These are phyloP conservation scores for Drymodes brunneopygia DNA, from an alignment of 2,113 vertebrate genomes.

Conservation along the genomic window DNA sequence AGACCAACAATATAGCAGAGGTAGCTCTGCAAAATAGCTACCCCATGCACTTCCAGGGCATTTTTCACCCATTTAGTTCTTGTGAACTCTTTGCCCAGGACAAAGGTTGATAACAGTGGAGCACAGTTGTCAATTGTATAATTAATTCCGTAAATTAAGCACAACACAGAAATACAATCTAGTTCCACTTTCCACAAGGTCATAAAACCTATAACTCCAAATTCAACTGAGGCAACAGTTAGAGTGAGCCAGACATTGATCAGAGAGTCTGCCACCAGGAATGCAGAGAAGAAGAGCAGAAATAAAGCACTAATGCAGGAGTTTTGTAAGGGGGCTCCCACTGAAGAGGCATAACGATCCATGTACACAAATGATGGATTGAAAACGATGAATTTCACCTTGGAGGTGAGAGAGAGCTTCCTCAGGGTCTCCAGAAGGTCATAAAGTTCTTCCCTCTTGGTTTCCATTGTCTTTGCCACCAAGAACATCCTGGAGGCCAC, in stretches of 20 bases:
- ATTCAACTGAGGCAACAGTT: slow-evolving; percentile 93
- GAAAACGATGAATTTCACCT: slow-evolving; percentile 97
- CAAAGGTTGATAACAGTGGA: slow-evolving; percentile 94
- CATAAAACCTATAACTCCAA: slow-evolving; percentile 98
- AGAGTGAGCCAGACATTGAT: slow-evolving; percentile 95
- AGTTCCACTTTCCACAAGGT: slow-evolving; percentile 96
- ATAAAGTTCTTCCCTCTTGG: slow-evolving; percentile 97
- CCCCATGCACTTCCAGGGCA: slow-evolving; percentile 93
- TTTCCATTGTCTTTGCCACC: slow-evolving; percentile 97
- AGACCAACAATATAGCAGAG: slow-evolving; percentile 93
- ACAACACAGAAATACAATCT: slow-evolving; percentile 95
- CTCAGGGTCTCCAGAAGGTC: slow-evolving; percentile 94
- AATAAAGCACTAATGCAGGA: slow-evolving; percentile 97
- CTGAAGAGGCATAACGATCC: slow-evolving; percentile 96
- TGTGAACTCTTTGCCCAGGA: slow-evolving; percentile 91
- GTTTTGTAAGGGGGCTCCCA: slow-evolving; percentile 94
- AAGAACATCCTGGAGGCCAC: slow-evolving; percentile 96
- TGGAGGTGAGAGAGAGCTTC: slow-evolving; percentile 93
- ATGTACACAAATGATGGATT: slow-evolving; percentile 98
- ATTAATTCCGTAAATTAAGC: slow-evolving; percentile 95
- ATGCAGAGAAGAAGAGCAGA: slow-evolving; percentile 93
- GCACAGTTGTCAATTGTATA: slow-evolving; percentile 94
- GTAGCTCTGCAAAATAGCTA: slow-evolving; percentile 95
- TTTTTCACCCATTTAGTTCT: slow-evolving; percentile 97
- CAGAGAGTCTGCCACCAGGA: slow-evolving; percentile 91